Conservation (phyloP, 2,888 invertebrate species). For the Apamea sordens region DNA sequence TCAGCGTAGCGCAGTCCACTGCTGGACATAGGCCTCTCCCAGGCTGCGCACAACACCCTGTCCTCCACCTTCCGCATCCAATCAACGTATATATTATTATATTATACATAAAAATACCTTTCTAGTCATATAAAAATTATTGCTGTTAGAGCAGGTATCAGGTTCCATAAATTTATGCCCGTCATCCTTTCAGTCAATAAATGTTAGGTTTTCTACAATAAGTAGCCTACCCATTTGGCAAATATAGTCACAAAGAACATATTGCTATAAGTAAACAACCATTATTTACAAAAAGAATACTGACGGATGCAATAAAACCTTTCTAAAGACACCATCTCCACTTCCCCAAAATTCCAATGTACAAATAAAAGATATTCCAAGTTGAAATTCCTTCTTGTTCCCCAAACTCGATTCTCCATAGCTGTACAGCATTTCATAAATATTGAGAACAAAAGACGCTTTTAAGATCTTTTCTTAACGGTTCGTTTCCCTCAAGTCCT, state of each 20-base stretch:
- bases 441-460: slow-evolving; percentile 64
- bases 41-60: not conserved
- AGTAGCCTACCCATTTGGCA: not conserved
- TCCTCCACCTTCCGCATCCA: not conserved
- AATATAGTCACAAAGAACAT: not conserved
- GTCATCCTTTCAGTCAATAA: not conserved
- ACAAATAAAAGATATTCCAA: slow-evolving; percentile 54
- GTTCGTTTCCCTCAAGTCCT: slow-evolving; percentile 58
- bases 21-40: not conserved
- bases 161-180: too few species aligned
- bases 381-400: slow-evolving; percentile 47
- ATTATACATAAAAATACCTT: too few species aligned
- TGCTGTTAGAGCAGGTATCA: too few species aligned
- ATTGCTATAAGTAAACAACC: not conserved
- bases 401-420: slow-evolving; percentile 54
- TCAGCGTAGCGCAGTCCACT: not conserved
- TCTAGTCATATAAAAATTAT: too few species aligned
- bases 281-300: slow-evolving; percentile 14
- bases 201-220: not conserved
- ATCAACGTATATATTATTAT: too few species aligned
- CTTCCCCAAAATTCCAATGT: slow-evolving; percentile 40
- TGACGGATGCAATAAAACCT: slow-evolving; percentile 49
- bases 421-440: slow-evolving; percentile 58
- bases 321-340: slow-evolving; percentile 23
- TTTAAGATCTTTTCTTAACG: slow-evolving; percentile 58